These are phyloP conservation scores for Eurypyga helias DNA, from an alignment of 2,113 vertebrate species.

Conservation along the genomic window DNA sequence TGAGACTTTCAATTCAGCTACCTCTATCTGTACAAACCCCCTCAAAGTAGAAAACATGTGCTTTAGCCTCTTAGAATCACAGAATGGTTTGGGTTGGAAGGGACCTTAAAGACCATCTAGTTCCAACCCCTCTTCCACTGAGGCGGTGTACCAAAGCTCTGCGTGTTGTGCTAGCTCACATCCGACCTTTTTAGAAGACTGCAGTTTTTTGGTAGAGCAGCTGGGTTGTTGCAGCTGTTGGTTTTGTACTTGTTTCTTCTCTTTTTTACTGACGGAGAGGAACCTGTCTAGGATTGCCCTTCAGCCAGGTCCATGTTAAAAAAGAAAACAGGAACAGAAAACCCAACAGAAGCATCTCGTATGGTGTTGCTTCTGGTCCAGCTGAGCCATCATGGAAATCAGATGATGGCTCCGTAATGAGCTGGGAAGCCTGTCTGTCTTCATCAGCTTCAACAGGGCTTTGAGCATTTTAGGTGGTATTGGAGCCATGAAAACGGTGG, in stretches of 20 bases:
- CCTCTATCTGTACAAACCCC: background rate
- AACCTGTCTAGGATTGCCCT: background rate
- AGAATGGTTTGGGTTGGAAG: no score
- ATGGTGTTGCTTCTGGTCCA: background rate
- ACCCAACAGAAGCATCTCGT: background rate
- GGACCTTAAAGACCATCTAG: no score
- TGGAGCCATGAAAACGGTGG: background rate
- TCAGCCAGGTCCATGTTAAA: background rate
- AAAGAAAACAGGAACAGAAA: background rate
- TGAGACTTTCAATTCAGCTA: background rate
- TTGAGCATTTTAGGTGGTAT: background rate
- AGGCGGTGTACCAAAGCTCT: rapidly evolving
- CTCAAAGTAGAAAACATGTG: background rate
- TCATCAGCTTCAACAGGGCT: background rate
- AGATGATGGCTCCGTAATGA: background rate
- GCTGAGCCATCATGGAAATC: background rate
- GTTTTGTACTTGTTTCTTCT: background rate
- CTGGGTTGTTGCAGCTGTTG: background rate
- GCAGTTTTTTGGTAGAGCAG: background rate
- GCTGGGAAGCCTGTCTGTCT: background rate
- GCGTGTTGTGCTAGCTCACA: background rate
- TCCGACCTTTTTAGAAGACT: background rate
- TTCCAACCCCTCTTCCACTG: no score
- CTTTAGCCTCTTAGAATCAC: no score
- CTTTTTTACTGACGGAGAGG: background rate